Evolutionary conservation across 2,113 vertebrate genomes (phyloP).

Genomic region (Macquaria australasica): DNA sequence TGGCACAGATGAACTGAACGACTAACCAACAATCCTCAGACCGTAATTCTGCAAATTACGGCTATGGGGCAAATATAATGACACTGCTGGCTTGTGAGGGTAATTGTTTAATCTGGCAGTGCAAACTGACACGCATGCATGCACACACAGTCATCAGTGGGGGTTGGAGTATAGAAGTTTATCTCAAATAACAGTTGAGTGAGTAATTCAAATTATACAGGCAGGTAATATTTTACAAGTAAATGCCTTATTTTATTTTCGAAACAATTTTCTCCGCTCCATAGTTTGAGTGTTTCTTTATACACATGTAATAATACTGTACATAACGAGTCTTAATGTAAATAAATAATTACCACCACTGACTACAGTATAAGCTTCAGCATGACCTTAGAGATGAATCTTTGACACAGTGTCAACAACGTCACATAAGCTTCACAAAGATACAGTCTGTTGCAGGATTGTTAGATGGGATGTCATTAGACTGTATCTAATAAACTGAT

Average conservation of each 20-base stretch:
- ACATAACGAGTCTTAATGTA: background rate
- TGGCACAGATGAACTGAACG: background rate
- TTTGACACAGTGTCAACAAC: background rate
- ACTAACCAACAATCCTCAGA: background rate
- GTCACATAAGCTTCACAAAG: background rate
- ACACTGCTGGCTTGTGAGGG: slow-evolving; percentile 31
- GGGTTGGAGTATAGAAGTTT: background rate
- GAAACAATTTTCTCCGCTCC: background rate
- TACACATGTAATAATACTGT: background rate
- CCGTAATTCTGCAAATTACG: slow-evolving; percentile 6
- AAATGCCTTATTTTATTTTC: background rate
- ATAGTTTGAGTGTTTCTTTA: background rate
- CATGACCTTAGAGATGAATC: background rate
- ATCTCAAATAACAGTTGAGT: background rate
- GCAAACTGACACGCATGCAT: slow-evolving; percentile 30
- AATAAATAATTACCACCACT: background rate
- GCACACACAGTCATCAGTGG: slow-evolving; percentile 5
- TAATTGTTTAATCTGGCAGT: slow-evolving; percentile 40
- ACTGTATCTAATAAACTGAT: slow-evolving; percentile 2
- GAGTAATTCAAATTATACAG: background rate
- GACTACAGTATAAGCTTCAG: background rate
- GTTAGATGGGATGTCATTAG: background rate
- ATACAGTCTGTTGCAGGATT: background rate
- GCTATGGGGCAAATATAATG: slow-evolving; percentile 32
- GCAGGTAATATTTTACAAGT: background rate